Evolutionary conservation across 2,888 invertebrate genomes (phyloP), one percentile per base, ranked within the genome.

Genomic region (Frankliniella fusca): DNA sequence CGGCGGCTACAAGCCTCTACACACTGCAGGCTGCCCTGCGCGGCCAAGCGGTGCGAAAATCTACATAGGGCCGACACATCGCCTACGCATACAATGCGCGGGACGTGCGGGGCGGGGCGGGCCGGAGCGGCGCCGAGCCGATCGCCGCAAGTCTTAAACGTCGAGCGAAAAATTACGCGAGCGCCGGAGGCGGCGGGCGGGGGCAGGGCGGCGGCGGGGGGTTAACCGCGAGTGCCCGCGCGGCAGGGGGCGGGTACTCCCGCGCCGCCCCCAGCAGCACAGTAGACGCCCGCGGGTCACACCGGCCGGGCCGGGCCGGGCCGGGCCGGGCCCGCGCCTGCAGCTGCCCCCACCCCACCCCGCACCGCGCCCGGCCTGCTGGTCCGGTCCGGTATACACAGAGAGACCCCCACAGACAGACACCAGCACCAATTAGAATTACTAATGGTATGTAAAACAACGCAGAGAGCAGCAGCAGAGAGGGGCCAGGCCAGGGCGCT

Each of bases 391-490:
- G 54, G 54, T 76, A 27, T 27, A 76, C 70, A 76, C 61, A 61
- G 20, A 54, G 15, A 54, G 70, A 76, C 70, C 70, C 70, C 70
- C 70, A 76, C 70, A 76, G 70, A 76, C 70, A 76, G 70, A 76
- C 70, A 76, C 70, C 70, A 76, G 70, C 70, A 76, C 70, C 70
- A 76, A 76, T 76, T 76, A 76, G 70, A 76, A 76, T 76, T 76
- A 76, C 70, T 76, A 76, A 76, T 76, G 70, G 70, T 76, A 76
- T 76, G 70, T 76, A 76, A 76, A 76, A 76, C 70, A 76, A 76
- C 11, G 70, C 70, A 12, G 70, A 76, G 70, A 76, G 70, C 70
- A 27, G 70, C 9, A 27, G 23, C 23, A 54, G 54, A 54, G 54
- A 54, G 54, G 20, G 54, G 54, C 12, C 7, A 10, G 54, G 10